Conservation (phyloP, 2,113 vertebrate species). For the Bos indicus region DNA sequence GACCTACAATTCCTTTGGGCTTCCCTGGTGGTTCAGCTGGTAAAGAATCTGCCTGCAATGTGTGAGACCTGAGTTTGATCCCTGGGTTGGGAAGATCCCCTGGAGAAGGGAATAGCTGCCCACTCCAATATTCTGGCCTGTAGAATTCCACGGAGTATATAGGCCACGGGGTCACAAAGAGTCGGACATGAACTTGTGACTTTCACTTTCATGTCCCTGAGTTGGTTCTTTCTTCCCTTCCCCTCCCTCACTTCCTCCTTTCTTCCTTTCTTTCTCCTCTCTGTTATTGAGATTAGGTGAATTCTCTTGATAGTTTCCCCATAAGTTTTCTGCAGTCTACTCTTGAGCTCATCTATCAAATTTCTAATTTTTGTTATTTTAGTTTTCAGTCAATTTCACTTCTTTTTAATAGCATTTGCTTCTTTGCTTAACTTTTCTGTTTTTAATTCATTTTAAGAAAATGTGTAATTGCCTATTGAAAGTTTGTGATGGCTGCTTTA, state of each 20-base stretch:
- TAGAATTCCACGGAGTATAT: not conserved
- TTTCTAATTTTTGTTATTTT: not conserved
- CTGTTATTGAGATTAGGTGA: not conserved
- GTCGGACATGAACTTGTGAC: not conserved
- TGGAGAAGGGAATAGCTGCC: not conserved
- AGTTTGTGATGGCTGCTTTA: not conserved
- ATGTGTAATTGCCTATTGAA: not conserved
- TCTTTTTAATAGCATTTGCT: not conserved
- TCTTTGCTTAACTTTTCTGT: not conserved
- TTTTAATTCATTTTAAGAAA: not conserved
- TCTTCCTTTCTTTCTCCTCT: too few relatives aligned
- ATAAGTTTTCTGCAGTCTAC: not conserved
- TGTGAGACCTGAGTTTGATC: not conserved
- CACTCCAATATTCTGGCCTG: not conserved
- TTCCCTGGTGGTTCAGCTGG: not conserved
- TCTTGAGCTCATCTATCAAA: not conserved
- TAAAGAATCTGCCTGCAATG: not conserved
- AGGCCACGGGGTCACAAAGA: not conserved
- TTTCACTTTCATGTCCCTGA: not conserved
- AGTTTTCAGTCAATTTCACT: not conserved
- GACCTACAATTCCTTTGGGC: not conserved
- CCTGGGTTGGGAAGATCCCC: not conserved
- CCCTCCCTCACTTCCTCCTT: not conserved
- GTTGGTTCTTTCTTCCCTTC: not conserved
- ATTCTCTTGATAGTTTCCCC: not conserved